Percentiles rank a stretch among this genome's conserved stretches.
Conservation (phyloP, 92 coral and sea anemone genomes). For the Plumapathes pennacea region DNA sequence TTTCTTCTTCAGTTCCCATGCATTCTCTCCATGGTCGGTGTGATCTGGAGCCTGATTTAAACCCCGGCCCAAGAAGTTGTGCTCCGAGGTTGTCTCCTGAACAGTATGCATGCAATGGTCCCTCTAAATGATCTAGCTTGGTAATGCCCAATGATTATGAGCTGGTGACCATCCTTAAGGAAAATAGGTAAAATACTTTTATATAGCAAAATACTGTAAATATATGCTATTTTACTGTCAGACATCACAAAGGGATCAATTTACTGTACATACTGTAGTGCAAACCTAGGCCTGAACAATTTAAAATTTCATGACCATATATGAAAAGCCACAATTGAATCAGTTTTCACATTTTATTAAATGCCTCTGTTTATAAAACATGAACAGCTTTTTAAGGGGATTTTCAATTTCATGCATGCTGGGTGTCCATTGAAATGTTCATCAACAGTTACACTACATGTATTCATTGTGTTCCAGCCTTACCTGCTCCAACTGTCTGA, state of each 20-base stretch:
- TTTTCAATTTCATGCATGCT: background rate
- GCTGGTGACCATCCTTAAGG: slow-evolving; percentile 7
- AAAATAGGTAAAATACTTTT: background rate
- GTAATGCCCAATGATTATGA: background rate
- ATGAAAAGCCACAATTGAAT: background rate
- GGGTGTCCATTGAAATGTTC: background rate
- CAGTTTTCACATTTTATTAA: background rate
- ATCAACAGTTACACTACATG: background rate
- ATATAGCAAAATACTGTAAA: background rate
- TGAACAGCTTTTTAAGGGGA: background rate
- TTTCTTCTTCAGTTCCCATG: slow-evolving; percentile 25
- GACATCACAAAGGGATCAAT: background rate
- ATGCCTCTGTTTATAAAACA: background rate
- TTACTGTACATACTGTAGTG: too few species aligned
- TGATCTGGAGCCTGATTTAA: slow-evolving; percentile 26
- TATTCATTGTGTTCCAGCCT: background rate
- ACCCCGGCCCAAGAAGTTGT: slow-evolving; percentile 40
- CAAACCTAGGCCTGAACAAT: too few species aligned
- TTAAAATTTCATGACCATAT: background rate
- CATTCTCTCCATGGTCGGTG: slow-evolving; percentile 26
- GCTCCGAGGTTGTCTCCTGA: slow-evolving; percentile 45
- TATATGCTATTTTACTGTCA: background rate
- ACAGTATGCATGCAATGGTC: slow-evolving; percentile 12
- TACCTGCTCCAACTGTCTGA: slow-evolving; percentile 60
- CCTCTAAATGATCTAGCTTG: slow-evolving; percentile 2